These are phyloP conservation scores for Hanleya hanleyi DNA, from an alignment of 2,888 invertebrate genomes.

Conservation along the genomic window DNA sequence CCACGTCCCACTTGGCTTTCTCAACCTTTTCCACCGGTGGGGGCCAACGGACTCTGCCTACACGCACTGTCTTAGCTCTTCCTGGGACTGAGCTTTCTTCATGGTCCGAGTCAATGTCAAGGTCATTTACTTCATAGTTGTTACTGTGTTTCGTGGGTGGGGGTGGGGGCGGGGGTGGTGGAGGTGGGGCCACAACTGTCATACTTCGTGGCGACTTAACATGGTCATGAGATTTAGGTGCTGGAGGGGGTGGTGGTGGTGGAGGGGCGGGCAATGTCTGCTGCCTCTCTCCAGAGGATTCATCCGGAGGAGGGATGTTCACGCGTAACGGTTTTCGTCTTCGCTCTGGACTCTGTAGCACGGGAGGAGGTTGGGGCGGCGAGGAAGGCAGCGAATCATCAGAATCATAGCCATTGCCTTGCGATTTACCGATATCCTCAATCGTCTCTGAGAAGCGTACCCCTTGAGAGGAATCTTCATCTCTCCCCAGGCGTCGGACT, in stretches of 20 bases:
- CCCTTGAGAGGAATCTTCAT: neutral
- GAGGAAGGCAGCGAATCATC: too few species aligned
- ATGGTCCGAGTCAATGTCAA: constrained; percentile 74
- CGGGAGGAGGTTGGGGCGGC: constrained; percentile 32
- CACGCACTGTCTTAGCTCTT: constrained; percentile 93
- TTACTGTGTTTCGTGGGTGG: constrained; percentile 25
- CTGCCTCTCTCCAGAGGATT: neutral
- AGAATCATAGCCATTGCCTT: too few species aligned
- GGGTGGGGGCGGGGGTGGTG: constrained; percentile 83
- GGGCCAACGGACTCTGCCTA: constrained; percentile 85
- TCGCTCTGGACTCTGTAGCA: neutral
- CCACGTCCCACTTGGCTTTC: constrained; percentile 71
- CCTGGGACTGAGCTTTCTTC: constrained; percentile 76
- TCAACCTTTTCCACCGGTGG: constrained; percentile 84
- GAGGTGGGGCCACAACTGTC: constrained; percentile 41
- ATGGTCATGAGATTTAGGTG: neutral
- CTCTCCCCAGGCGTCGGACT: too few species aligned
- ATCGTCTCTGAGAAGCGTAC: neutral
- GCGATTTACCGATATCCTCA: too few species aligned
- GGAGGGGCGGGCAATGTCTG: constrained; percentile 42
- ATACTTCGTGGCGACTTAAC: constrained; percentile 18
- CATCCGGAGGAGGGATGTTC: neutral
- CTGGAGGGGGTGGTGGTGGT: constrained; percentile 49
- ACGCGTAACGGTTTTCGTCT: neutral
- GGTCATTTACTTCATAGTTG: constrained; percentile 38